A percentile compares a stretch with the other conserved stretches of the same genome.
phyloP scores from a whole-genome alignment of 2,113 vertebrate genomes.

The Corythornis vintsioides region DNA sequence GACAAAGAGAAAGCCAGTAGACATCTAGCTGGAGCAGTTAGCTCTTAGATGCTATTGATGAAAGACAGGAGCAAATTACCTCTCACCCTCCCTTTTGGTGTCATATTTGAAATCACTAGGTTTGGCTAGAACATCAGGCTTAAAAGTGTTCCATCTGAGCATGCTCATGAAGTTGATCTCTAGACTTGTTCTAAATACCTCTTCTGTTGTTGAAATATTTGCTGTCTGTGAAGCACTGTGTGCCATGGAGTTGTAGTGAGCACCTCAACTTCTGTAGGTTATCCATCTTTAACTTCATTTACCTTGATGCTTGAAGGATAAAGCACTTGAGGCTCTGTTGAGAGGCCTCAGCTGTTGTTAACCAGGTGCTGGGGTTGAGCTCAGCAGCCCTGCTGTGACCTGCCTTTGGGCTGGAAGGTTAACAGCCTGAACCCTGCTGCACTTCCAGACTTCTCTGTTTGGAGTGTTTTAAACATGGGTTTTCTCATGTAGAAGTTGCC shows the following conservation, averaged over 20 bases:
- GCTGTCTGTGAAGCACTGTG: neutral
- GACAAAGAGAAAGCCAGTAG: neutral
- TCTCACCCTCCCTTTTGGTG: neutral
- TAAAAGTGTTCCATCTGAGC: neutral
- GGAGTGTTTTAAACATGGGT: neutral
- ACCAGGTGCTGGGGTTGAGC: neutral
- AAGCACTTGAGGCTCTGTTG: neutral
- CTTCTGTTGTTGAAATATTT: neutral
- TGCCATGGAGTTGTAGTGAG: neutral
- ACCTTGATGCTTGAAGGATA: neutral
- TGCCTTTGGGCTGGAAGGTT: neutral
- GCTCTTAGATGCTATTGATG: no score
- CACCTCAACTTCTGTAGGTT: neutral
- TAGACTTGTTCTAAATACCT: neutral
- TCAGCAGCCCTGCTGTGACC: neutral
- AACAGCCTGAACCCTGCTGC: neutral
- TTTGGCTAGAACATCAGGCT: neutral
- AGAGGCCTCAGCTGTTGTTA: neutral
- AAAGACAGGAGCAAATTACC: neutral
- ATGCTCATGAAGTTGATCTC: neutral
- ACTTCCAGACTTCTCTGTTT: slow-evolving; percentile 4
- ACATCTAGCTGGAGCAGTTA: neutral
- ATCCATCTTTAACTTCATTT: neutral
- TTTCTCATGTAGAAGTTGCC: neutral
- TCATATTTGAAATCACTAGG: neutral